These are phyloP conservation scores for Gibbula magus DNA, from an alignment of 2,888 invertebrate species.

Conservation along the genomic window DNA sequence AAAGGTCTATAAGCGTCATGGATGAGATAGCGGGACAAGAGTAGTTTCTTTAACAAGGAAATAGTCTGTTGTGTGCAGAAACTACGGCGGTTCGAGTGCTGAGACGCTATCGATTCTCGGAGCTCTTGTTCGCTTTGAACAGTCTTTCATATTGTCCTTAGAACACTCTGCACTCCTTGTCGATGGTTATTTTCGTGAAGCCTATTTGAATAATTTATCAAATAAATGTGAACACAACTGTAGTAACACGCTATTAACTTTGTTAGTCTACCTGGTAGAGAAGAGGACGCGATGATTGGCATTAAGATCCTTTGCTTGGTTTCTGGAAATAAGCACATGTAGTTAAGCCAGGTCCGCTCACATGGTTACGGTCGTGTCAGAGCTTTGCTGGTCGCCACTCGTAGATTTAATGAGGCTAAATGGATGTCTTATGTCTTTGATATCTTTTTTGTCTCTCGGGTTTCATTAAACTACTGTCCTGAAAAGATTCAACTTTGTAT, in stretches of 20 bases:
- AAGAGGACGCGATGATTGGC: no score
- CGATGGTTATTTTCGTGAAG: not conserved
- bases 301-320: no score
- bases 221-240: conserved; percentile 3
- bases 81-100: not conserved
- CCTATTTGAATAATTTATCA: not conserved
- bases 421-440: no score
- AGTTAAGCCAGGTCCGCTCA: no score
- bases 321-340: no score
- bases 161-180: not conserved
- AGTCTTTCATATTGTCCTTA: not conserved
- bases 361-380: no score
- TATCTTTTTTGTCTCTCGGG: no score
- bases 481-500: no score
- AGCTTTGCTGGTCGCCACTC: no score
- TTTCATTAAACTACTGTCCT: no score
- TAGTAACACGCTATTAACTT: not conserved
- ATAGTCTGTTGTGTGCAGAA: not conserved
- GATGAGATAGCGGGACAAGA: not conserved
- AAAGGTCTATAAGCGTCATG: not conserved
- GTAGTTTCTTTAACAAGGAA: not conserved
- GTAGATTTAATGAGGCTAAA: no score
- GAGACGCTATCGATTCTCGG: not conserved
- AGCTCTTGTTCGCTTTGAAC: not conserved
- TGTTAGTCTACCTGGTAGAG: not conserved